Base-by-base conservation (phyloP, 1,140 invertebrate genomes). In the Trypoxylus dichotomus region DNA sequence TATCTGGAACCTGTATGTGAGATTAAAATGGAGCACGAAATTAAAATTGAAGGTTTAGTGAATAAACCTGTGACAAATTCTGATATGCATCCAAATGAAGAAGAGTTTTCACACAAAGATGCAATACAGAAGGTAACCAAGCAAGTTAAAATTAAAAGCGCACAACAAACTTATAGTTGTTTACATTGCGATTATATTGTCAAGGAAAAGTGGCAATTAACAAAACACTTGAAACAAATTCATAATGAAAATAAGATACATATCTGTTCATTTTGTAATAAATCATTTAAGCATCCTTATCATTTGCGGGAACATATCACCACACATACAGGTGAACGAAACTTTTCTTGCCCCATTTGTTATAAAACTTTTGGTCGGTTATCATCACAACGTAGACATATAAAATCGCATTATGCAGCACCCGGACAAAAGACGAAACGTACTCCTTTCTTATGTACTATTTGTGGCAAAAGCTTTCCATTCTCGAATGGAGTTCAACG, bases 201-300 rank as follows among this genome's bases (percentile, higher is more conserved):
- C 82, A 88, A 91, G 82, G 91, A 91, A 5, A 91, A 90, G 2
- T 91, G 90, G 24, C 91, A 91, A 41, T 93, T 93, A 83, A 86
- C 93, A 19, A 92, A 90, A 41, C 87, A 92, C 25, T 91, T 93
- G 85, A 92, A 92, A 80, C 91, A 93, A 85, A 92, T 91, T 0
- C 92, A 94, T 83, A 90, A 90, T 3, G 86, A 88, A 11, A 88
- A 88, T 71, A 93, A 93, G 83, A 89, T 91, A 79, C 92, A 89
- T 85, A 85, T 86, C 41, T 94, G 93, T 81, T 85, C 88, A 76
- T 85, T 89, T 76, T 94, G 93, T 85, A 87, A 90, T 79, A 92
- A 93, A 83, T 87, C 88, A 8, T 94, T 93, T 83, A 91, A 91
- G 3, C 88, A 93, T 76, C 91, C 92, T 81, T 92, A 90, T 60